Conservation (phyloP, 2,113 vertebrate genomes). For the Oceanodroma tethys region DNA sequence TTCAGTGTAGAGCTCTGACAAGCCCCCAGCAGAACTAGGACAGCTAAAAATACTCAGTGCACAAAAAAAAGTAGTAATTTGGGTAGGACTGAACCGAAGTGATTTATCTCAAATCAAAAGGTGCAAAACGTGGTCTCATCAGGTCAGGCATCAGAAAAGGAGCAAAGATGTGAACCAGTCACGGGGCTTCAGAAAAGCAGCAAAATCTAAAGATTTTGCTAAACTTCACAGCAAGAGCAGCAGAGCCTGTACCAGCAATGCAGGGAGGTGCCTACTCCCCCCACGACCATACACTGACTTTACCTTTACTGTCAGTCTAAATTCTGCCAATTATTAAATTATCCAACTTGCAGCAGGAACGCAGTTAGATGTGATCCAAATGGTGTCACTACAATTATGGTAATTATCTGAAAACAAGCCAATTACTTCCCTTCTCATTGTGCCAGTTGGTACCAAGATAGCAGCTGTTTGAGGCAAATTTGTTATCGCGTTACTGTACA, state of each 20-base stretch:
- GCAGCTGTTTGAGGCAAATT: slow-evolving; percentile 60
- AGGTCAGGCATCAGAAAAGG: neutral
- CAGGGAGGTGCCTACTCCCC: slow-evolving; percentile 1
- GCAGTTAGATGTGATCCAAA: slow-evolving; percentile 57
- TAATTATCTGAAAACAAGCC: slow-evolving; percentile 69
- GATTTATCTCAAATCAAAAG: slow-evolving; percentile 6
- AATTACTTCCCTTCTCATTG: slow-evolving; percentile 46
- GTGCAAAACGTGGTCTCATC: neutral
- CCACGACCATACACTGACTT: slow-evolving; percentile 47
- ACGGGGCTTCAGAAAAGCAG: neutral
- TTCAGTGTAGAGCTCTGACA: neutral
- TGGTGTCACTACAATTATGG: slow-evolving; percentile 65
- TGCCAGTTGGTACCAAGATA: slow-evolving; percentile 61
- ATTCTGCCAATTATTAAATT: slow-evolving; percentile 64
- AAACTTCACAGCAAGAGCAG: neutral
- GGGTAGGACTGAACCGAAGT: neutral
- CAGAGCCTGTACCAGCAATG: neutral
- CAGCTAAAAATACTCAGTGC: slow-evolving; percentile 53
- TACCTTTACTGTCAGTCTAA: slow-evolving; percentile 63
- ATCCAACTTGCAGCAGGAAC: slow-evolving; percentile 50
- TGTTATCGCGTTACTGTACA: slow-evolving; percentile 37
- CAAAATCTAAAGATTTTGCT: neutral
- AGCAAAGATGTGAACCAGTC: neutral
- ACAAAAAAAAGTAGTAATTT: neutral
- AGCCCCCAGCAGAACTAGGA: slow-evolving; percentile 25